Evolutionary conservation across 2,888 invertebrate species (phyloP).

Genomic region (Eupithecia centaureata): DNA sequence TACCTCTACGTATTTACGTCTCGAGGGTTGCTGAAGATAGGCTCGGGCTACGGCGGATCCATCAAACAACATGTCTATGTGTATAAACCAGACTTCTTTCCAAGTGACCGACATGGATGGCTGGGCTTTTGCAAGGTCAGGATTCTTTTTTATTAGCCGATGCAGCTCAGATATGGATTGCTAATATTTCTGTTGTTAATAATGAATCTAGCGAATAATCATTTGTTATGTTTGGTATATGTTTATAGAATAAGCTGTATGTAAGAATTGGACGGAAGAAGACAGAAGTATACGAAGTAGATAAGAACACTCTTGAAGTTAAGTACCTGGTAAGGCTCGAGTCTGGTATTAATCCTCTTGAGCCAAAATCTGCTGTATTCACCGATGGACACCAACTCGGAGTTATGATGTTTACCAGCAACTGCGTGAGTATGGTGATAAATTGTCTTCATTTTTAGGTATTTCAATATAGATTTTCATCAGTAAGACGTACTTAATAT

Average conservation of each 20-base stretch:
- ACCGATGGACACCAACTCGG: constrained; percentile 79
- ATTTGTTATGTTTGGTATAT: too few relatives aligned
- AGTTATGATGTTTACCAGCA: constrained; percentile 73
- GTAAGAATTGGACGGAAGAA: constrained; percentile 86
- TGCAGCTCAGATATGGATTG: not conserved
- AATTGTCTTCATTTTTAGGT: not conserved
- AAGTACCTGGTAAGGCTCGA: constrained; percentile 66
- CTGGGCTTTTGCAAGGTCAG: constrained; percentile 92
- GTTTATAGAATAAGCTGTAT: constrained; percentile 89
- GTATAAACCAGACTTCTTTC: constrained; percentile 91
- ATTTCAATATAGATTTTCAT: not conserved
- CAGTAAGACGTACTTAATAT: not conserved
- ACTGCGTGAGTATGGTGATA: constrained; percentile 63
- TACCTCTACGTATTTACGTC: constrained; percentile 94
- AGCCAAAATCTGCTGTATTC: constrained; percentile 73
- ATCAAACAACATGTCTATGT: constrained; percentile 95
- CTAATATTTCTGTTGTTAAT: not conserved
- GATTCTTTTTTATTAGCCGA: constrained; percentile 36
- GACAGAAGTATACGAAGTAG: constrained; percentile 75
- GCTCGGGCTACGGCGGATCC: constrained; percentile 97
- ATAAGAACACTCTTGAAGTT: constrained; percentile 72
- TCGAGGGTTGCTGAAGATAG: constrained; percentile 95
- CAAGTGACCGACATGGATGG: constrained; percentile 91
- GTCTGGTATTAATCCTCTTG: constrained; percentile 60
- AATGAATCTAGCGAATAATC: not conserved